phyloP scores from a whole-genome alignment of 2,113 vertebrate genomes.

The Mola mola region DNA sequence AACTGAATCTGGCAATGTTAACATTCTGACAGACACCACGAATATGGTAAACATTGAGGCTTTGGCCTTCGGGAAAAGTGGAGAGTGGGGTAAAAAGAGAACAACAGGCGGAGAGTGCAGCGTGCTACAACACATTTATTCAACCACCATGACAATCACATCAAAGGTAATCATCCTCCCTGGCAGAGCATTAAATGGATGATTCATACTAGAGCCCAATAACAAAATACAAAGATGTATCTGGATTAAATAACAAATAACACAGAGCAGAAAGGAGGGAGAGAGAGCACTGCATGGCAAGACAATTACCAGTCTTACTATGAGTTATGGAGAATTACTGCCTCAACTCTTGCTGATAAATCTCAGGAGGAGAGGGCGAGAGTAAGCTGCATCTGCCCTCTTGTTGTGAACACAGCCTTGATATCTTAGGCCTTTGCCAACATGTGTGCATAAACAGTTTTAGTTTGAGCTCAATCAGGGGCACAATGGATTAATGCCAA shows the following conservation, averaged over 20 bases:
- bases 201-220: conserved; percentile 35
- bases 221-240: conserved; percentile 42
- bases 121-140: conserved; percentile 13
- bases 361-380: conserved; percentile 10
- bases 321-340: conserved; percentile 56
- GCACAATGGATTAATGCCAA: conserved; percentile 25
- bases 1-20: no score
- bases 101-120: neutral
- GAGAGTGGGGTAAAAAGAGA: neutral
- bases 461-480: conserved; percentile 32
- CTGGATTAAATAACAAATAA: conserved; percentile 54
- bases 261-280: conserved; percentile 18
- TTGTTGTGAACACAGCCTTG: conserved; percentile 21
- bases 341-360: conserved; percentile 53
- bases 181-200: conserved; percentile 48
- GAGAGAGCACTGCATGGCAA: conserved; percentile 22
- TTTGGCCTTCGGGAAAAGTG: neutral
- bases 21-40: neutral
- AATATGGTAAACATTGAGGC: neutral
- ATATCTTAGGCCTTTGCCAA: conserved; percentile 40
- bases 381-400: conserved; percentile 26
- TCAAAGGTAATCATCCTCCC: conserved; percentile 43
- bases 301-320: conserved; percentile 65
- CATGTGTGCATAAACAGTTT: conserved; percentile 25
- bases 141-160: conserved; percentile 38